Evolutionary conservation across 2,888 invertebrate species (phyloP).

Genomic region (Meghimatium bilineatum): DNA sequence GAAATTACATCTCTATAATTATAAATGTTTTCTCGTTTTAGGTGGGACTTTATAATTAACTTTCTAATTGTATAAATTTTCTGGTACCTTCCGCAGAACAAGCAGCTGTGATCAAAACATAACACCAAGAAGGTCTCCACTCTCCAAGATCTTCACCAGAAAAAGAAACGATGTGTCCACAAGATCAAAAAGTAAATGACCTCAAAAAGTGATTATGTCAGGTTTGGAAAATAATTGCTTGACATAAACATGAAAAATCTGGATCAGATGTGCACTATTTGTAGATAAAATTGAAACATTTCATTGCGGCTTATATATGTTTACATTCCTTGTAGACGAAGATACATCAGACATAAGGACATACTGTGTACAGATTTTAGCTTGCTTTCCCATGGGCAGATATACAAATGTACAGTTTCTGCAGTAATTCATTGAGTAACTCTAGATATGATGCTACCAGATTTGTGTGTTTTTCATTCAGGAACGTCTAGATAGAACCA

Average conservation of each 20-base stretch:
- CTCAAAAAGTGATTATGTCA: background rate
- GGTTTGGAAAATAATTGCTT: background rate
- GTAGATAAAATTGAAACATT: background rate
- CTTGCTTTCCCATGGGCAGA: background rate
- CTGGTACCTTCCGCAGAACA: background rate
- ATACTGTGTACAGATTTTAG: background rate
- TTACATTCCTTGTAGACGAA: background rate
- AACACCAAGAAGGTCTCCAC: background rate
- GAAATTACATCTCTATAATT: too few relatives aligned
- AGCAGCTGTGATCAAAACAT: background rate
- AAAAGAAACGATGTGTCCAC: background rate
- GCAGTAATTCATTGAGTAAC: background rate
- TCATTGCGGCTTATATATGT: background rate
- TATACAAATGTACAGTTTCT: conserved; percentile 3
- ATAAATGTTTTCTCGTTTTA: too few relatives aligned
- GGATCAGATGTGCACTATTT: background rate
- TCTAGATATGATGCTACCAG: too few relatives aligned
- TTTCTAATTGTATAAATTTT: too few relatives aligned
- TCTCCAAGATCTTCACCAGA: too few relatives aligned
- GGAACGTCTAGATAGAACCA: too few relatives aligned
- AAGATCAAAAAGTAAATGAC: too few relatives aligned
- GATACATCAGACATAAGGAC: too few relatives aligned
- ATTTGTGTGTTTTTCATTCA: too few relatives aligned
- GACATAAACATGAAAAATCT: background rate
- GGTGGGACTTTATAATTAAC: too few relatives aligned